Evolutionary conservation across 2,888 invertebrate species (phyloP).

Genomic region (Mantis religiosa): DNA sequence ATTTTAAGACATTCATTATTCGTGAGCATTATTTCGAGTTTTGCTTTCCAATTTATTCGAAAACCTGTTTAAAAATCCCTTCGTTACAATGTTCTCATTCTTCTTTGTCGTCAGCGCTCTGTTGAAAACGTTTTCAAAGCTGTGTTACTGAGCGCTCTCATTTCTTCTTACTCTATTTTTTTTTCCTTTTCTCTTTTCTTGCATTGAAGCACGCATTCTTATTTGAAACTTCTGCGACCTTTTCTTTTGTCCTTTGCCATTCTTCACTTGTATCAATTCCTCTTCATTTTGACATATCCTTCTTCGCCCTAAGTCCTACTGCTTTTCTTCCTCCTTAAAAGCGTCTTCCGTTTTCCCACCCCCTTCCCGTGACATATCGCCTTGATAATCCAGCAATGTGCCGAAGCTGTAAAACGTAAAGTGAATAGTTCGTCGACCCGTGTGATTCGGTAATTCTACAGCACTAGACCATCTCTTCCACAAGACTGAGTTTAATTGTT

Average conservation of each 20-base stretch:
- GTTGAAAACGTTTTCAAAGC: neutral
- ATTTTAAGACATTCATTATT: neutral
- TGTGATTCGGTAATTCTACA: conserved; percentile 27
- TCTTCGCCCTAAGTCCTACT: neutral
- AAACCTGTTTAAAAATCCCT: neutral
- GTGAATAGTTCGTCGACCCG: conserved; percentile 23
- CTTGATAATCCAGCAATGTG: conserved; percentile 23
- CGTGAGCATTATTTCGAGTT: neutral
- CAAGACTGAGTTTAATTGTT: conserved; percentile 27
- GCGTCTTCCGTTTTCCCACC: neutral
- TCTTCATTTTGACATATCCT: conserved; percentile 19
- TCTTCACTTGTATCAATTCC: conserved; percentile 24
- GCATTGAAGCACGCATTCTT: neutral
- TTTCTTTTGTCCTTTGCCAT: neutral
- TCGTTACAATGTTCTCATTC: neutral
- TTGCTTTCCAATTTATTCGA: neutral
- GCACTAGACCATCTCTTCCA: conserved; percentile 24
- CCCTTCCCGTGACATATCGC: conserved; percentile 15
- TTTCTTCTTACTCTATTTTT: neutral
- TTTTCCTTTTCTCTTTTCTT: neutral
- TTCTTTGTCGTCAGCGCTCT: neutral
- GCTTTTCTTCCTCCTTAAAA: conserved; percentile 1
- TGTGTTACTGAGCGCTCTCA: neutral
- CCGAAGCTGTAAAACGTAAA: conserved; percentile 28
- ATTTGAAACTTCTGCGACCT: conserved; percentile 18